phyloP scores from a whole-genome alignment of 2,888 invertebrate species.

The Pocota personata region DNA sequence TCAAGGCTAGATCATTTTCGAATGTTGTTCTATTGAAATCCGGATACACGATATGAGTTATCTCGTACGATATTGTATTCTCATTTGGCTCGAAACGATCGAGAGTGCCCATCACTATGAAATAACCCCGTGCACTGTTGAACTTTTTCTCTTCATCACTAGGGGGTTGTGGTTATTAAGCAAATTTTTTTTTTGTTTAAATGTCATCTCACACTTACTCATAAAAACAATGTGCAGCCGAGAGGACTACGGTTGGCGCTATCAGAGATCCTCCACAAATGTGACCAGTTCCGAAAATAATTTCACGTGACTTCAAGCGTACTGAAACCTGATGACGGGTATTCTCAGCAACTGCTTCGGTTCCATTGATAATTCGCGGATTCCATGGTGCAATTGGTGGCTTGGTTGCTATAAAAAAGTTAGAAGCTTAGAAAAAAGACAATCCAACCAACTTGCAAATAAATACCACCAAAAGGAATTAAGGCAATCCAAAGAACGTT shows the following conservation, averaged over 20 bases:
- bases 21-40: constrained; percentile 76
- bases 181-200: not conserved
- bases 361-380: constrained; percentile 78
- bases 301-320: constrained; percentile 75
- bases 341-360: constrained; percentile 74
- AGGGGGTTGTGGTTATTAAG: not conserved
- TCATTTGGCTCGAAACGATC: constrained; percentile 77
- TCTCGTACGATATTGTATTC: constrained; percentile 77
- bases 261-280: constrained; percentile 80
- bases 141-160: not conserved
- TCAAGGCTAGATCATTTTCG: constrained; percentile 78
- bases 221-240: constrained; percentile 81
- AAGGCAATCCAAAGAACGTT: not conserved
- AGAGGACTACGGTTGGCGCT: constrained; percentile 76
- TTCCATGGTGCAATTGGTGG: not conserved
- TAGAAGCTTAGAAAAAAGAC: not conserved
- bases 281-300: constrained; percentile 80
- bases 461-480: constrained; percentile 17
- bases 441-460: not conserved
- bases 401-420: not conserved
- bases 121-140: constrained; percentile 73
- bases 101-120: constrained; percentile 80
- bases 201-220: constrained; percentile 76
- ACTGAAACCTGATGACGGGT: constrained; percentile 80
- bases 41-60: constrained; percentile 74